These are phyloP conservation scores for Chaenogobius annularis DNA, from an alignment of 2,113 vertebrate genomes.

Conservation along the genomic window DNA sequence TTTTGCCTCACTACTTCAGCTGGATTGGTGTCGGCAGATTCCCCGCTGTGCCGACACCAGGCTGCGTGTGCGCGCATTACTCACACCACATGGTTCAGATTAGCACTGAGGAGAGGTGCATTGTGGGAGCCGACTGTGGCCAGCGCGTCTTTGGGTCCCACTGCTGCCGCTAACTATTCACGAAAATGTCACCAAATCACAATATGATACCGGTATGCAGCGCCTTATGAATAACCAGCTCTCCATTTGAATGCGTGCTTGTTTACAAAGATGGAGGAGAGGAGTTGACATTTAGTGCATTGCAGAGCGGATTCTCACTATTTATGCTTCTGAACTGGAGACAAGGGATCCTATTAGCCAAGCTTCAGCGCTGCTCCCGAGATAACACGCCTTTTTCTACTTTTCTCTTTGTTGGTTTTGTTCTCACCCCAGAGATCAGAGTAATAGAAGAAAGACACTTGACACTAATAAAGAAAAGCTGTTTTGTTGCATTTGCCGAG, in stretches of 20 bases:
- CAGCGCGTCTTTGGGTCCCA: conserved; percentile 10
- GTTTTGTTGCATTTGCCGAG: conserved; percentile 15
- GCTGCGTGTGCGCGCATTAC: conserved; percentile 1
- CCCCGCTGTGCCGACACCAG: neutral
- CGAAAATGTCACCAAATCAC: conserved; percentile 34
- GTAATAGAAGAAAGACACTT: conserved; percentile 34
- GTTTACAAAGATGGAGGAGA: conserved; percentile 52
- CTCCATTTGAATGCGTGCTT: conserved; percentile 41
- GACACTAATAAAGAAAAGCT: conserved; percentile 28
- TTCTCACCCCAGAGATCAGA: conserved; percentile 44
- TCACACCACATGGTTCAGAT: conserved; percentile 10
- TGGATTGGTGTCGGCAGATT: neutral
- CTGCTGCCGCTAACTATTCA: conserved; percentile 26
- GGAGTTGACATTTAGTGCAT: conserved; percentile 57
- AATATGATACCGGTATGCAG: conserved; percentile 11
- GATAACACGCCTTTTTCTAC: conserved; percentile 31
- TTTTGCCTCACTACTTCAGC: neutral
- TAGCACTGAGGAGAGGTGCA: conserved; percentile 9
- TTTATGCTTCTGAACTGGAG: conserved; percentile 44
- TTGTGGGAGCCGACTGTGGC: conserved; percentile 21
- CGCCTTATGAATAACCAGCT: conserved; percentile 43
- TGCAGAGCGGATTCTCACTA: conserved; percentile 47
- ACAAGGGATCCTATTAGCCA: conserved; percentile 59
- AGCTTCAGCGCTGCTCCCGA: conserved; percentile 45
- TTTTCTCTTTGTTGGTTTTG: conserved; percentile 42